A percentile compares a stretch with the other conserved stretches of the same genome.
phyloP scores from a whole-genome alignment of 2,113 vertebrate genomes.

The Entelurus aequoreus region DNA sequence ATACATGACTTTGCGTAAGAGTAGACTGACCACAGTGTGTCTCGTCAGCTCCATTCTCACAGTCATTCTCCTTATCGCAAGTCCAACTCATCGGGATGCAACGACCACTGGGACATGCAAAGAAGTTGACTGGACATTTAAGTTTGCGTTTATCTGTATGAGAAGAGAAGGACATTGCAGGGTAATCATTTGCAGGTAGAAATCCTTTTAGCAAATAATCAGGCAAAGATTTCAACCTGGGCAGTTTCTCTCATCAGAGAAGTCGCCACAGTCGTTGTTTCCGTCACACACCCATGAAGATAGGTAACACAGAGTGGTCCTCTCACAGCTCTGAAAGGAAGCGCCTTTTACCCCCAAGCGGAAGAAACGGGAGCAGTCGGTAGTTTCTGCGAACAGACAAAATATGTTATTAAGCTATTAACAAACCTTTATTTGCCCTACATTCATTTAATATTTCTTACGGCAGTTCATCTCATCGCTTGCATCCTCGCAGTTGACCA shows the following conservation, averaged over 20 bases:
- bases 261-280: slow-evolving; percentile 93
- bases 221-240: slow-evolving; percentile 72
- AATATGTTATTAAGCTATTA: background rate
- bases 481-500: slow-evolving; percentile 88
- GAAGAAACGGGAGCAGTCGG: slow-evolving; percentile 95
- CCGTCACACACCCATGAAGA: slow-evolving; percentile 89
- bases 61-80: slow-evolving; percentile 92
- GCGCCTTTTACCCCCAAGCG: slow-evolving; percentile 86
- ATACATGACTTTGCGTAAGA: too few relatives aligned
- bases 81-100: slow-evolving; percentile 98
- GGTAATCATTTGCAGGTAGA: background rate
- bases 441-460: slow-evolving; percentile 61
- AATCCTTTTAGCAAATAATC: background rate
- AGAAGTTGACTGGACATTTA: slow-evolving; percentile 71
- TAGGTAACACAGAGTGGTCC: slow-evolving; percentile 87
- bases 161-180: background rate
- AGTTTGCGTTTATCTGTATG: slow-evolving; percentile 49
- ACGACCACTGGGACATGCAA: slow-evolving; percentile 87
- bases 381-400: slow-evolving; percentile 70
- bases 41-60: slow-evolving; percentile 91
- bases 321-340: slow-evolving; percentile 87
- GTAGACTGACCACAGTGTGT: slow-evolving; percentile 81
- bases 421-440: background rate
- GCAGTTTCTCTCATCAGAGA: slow-evolving; percentile 89
- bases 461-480: slow-evolving; percentile 96